Evolutionary conservation across 2,797 vertebrate species (phyloP), one percentile per base, ranked within the genome.

Genomic region (Aselliscus stoliczkanus): DNA sequence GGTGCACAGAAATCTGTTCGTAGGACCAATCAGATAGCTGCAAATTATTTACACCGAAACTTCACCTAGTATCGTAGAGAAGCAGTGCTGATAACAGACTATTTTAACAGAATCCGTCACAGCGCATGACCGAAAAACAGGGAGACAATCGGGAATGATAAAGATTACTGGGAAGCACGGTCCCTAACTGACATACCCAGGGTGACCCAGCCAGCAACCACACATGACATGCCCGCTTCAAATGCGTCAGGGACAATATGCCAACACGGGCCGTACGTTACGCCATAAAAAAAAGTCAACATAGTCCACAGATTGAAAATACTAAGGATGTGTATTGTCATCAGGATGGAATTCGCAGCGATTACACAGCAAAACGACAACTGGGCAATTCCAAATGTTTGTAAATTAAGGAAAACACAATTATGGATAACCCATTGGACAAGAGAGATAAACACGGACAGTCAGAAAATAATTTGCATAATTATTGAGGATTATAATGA

Each of bases 201-300:
- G 4, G 10, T 20, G 23, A 42, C 1, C 18, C 4, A 31, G n/a
- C 18, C 10, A 18, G 50, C 4, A 7, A 23, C 4, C 5, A 18
- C 5, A 4, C 1, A 1, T 42, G 42, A 5, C 0, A 3, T 4
- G 4, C 14, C 15, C 17, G 18, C 15, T n/a, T 52, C 7, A 27
- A n/a, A 42, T 4, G 56, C 79, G 14, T 58, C n/a, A 12, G 17
- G 70, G 70, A 75, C 11, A 3, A 18, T 6, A n/a, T 50, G 27
- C 39, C 4, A 52, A 34, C 0, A 1, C 15, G 29, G 56, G 17
- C n/a, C 44, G 2, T 37, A 2, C 1, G n/a, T 17, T 12, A 5
- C 13, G 2, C n/a, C 29, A 15, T 56, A 34, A 34, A 81, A 65
- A 15, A 34, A 76, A 34, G 47, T 3, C 25, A 65, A 5, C 44